Conservation (phyloP, 2,888 invertebrate genomes). For the Osedax fenrisi region DNA sequence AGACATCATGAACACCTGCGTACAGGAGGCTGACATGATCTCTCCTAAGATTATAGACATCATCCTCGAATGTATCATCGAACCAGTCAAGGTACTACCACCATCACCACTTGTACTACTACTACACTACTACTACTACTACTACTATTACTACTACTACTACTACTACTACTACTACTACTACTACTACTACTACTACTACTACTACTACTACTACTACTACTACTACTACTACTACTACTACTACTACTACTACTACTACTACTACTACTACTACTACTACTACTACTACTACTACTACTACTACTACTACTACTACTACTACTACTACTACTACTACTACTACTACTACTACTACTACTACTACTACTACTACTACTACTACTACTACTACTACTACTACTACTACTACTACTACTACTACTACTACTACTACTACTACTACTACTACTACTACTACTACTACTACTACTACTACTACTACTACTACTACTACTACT, state of each 20-base stretch:
- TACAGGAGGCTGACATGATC: slow-evolving; percentile 86
- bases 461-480: not conserved
- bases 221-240: not conserved
- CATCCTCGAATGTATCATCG: slow-evolving; percentile 81
- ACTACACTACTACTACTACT: not conserved
- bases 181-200: not conserved
- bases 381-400: not conserved
- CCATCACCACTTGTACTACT: not conserved
- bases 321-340: not conserved
- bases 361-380: not conserved
- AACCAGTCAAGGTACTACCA: slow-evolving; percentile 57
- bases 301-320: not conserved
- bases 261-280: not conserved
- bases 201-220: not conserved
- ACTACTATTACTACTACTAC: not conserved
- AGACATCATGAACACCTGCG: slow-evolving; percentile 81
- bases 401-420: not conserved
- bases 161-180: not conserved
- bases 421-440: not conserved
- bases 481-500: not conserved
- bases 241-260: not conserved
- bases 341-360: not conserved
- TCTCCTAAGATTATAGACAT: slow-evolving; percentile 85
- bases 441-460: not conserved
- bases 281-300: not conserved